Conservation (phyloP, 2,888 invertebrate species). For the Orchesella flavescens region DNA sequence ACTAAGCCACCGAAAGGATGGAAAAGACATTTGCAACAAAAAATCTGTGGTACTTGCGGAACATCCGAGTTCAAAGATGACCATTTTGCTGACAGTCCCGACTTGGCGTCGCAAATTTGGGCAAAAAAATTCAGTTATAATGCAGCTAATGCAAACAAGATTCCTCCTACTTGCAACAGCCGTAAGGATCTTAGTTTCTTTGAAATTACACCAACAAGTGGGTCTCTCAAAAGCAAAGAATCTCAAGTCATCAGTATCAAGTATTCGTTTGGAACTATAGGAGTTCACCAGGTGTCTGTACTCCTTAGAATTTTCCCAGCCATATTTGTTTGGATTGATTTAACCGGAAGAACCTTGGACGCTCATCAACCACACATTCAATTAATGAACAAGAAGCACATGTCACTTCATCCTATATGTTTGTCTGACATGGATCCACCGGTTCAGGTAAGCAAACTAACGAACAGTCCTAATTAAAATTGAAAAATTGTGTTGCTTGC, state of each 20-base stretch:
- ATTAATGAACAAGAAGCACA: conserved; percentile 53
- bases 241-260: conserved; percentile 60
- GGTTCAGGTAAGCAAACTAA: conserved; percentile 56
- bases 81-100: conserved; percentile 42
- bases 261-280: conserved; percentile 48
- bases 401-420: conserved; percentile 65
- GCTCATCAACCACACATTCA: conserved; percentile 57
- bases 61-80: conserved; percentile 40
- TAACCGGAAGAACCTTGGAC: conserved; percentile 59
- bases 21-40: conserved; percentile 33
- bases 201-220: conserved; percentile 54
- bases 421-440: conserved; percentile 69
- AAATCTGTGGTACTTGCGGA: conserved; percentile 28
- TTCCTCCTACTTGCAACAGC: conserved; percentile 26
- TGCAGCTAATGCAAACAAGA: neutral
- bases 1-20: conserved; percentile 62
- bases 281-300: conserved; percentile 62
- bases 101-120: conserved; percentile 43
- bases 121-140: conserved; percentile 47
- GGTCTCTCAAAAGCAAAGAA: conserved; percentile 50
- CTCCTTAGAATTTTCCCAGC: conserved; percentile 67
- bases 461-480: too few relatives aligned
- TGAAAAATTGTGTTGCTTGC: too few relatives aligned
- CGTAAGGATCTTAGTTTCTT: conserved; percentile 25
- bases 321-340: conserved; percentile 69